Conservation (phyloP, 2,888 invertebrate species). For the Xanthorhoe designata region DNA sequence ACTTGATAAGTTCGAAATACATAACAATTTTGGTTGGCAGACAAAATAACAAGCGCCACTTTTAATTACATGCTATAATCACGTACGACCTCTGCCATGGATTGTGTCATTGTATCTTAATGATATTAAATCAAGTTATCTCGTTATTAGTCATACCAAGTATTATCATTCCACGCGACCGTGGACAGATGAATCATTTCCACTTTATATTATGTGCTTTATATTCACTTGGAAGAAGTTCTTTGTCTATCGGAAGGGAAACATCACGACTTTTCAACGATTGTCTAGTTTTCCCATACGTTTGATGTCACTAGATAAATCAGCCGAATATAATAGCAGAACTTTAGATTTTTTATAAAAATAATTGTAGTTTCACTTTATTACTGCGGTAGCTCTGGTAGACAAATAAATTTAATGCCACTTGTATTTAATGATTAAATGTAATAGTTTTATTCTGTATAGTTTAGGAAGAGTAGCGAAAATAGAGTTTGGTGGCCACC, state of each 20-base stretch:
- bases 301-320: constrained; percentile 26
- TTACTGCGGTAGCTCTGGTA: not conserved
- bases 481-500: too few species aligned
- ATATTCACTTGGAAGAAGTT: constrained; percentile 17
- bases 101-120: constrained; percentile 24
- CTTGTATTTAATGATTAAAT: too few species aligned
- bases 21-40: not conserved
- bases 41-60: constrained; percentile 15
- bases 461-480: too few species aligned
- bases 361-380: constrained; percentile 12
- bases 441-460: too few species aligned
- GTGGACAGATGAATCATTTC: constrained; percentile 56
- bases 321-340: constrained; percentile 21
- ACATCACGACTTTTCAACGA: constrained; percentile 34
- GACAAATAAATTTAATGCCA: too few species aligned
- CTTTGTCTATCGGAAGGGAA: constrained; percentile 31
- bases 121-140: constrained; percentile 33
- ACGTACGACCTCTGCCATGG: constrained; percentile 21
- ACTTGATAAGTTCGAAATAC: not conserved
- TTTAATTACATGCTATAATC: constrained; percentile 13
- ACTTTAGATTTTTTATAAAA: constrained; percentile 1
- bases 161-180: constrained; percentile 42
- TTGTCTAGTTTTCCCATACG: constrained; percentile 33
- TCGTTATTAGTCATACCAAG: constrained; percentile 51
- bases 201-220: constrained; percentile 42